Base-by-base conservation (phyloP, 2,797 vertebrate species). In the Leptodactylus fallax region DNA sequence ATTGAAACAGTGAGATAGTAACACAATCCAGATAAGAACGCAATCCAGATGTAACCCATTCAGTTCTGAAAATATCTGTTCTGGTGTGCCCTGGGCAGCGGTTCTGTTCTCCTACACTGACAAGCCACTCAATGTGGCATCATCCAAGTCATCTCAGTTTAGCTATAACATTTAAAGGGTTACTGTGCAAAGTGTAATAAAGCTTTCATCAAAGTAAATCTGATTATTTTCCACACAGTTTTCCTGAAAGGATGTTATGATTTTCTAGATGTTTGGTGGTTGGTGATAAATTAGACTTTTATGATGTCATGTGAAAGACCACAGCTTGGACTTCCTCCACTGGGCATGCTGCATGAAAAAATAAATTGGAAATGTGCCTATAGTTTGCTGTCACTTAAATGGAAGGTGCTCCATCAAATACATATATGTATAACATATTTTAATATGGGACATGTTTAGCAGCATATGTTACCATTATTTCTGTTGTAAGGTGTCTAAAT, bases 231-330 rank as follows among this genome's bases (percentile, higher is more conserved):
- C 97, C 97, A 97, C 96, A 95, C 97, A 95, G 95, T 96, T 95
- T 98, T 98, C 98, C 98, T 98, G 97, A 97, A 96, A 98, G 97
- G 98, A 99, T 99, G 97, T 99, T 99, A 97, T 99, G 98, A 98
- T 97, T 97, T 97, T 97, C 96, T 96, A 94, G 93, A 95, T 97
- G 96, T 96, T 97, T 95, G 93, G 95, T 96, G 95, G 94, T 93
- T 91, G 95, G 94, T 95, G 97, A 99, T 97, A 98, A 98, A 98
- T 97, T 94, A 96, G 96, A 94, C 95, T 95, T 96, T 96, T 96
- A 96, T 98, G 97, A 98, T 97, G 97, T 98, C 97, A 97, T 96
- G 95, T 95, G 95, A 95, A 97, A 96, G 94, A 95, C 95, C 94
- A 92, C 93, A 95, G 95, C 94, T 94, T 91, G 92, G 90, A 96